A percentile compares a stretch with the other conserved stretches of the same genome.
These are phyloP conservation scores for Spermophilus dauricus DNA, from an alignment of 2,113 vertebrate genomes.

Conservation along the genomic window DNA sequence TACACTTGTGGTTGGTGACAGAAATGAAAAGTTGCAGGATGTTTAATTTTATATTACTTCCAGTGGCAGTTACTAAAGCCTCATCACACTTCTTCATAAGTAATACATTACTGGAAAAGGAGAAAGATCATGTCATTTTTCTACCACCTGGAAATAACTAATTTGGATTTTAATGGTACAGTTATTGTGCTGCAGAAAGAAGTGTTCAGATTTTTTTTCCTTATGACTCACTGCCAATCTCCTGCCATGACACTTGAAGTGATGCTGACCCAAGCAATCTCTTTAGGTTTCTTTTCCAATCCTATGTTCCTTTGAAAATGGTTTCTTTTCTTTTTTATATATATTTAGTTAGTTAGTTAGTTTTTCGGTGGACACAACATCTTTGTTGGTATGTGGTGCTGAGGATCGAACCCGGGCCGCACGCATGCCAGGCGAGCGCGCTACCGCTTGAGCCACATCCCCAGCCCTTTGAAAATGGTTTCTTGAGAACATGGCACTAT, in stretches of 20 bases:
- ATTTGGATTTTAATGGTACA: slow-evolving; percentile 50
- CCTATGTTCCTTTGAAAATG: slow-evolving; percentile 14
- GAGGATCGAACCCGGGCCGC: too few relatives aligned
- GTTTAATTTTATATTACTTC: slow-evolving; percentile 53
- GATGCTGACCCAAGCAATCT: neutral
- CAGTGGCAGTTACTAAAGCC: slow-evolving; percentile 23
- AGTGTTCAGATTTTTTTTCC: neutral
- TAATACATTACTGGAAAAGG: slow-evolving; percentile 51
- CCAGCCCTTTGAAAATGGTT: neutral
- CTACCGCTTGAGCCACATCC: too few relatives aligned
- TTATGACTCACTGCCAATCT: neutral
- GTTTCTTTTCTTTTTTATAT: too few relatives aligned
- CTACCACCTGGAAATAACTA: slow-evolving; percentile 8
- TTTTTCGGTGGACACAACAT: too few relatives aligned
- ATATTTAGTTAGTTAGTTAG: too few relatives aligned
- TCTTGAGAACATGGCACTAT: neutral
- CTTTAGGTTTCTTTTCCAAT: neutral
- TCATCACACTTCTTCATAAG: neutral
- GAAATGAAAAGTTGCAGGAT: neutral
- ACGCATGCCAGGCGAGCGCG: too few relatives aligned
- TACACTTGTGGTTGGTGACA: slow-evolving; percentile 23
- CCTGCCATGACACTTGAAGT: neutral
- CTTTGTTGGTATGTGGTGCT: too few relatives aligned
- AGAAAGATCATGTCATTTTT: neutral
- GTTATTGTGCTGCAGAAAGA: neutral